phyloP scores from a whole-genome alignment of 2,888 invertebrate species.

The Drosophila lutescens region DNA sequence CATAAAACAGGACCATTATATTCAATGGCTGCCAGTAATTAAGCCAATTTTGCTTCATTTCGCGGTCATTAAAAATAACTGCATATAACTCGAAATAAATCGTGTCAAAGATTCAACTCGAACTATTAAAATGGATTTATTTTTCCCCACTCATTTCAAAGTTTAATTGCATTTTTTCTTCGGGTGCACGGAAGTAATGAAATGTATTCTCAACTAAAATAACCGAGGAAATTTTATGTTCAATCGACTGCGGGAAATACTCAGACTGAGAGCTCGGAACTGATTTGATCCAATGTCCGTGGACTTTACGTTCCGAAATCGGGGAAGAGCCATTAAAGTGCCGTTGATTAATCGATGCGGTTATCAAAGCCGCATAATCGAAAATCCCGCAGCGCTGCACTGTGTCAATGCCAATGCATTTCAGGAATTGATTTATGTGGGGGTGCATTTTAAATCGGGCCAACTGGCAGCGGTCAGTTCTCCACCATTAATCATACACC shows the following conservation, averaged over 20 bases:
- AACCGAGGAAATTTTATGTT: conserved; percentile 28
- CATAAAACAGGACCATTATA: neutral
- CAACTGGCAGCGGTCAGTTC: conserved; percentile 7
- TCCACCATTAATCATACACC: conserved; percentile 36
- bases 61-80: neutral
- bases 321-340: conserved; percentile 21
- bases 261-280: conserved; percentile 2
- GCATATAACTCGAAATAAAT: neutral
- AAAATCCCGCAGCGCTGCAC: conserved; percentile 26
- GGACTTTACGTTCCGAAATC: conserved; percentile 1
- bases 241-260: conserved; percentile 24
- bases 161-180: neutral
- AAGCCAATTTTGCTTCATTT: neutral
- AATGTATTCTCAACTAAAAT: conserved; percentile 22
- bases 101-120: neutral
- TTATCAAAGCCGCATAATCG: conserved; percentile 36
- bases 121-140: neutral
- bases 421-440: conserved; percentile 33
- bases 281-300: conserved; percentile 14
- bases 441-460: conserved; percentile 25
- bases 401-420: conserved; percentile 31
- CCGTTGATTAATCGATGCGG: conserved; percentile 40
- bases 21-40: neutral
- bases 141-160: neutral
- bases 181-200: conserved; percentile 7